Percentiles rank a stretch among this genome's conserved stretches.
Conservation (phyloP, 1,140 invertebrate genomes). For the Ladona fulva region DNA sequence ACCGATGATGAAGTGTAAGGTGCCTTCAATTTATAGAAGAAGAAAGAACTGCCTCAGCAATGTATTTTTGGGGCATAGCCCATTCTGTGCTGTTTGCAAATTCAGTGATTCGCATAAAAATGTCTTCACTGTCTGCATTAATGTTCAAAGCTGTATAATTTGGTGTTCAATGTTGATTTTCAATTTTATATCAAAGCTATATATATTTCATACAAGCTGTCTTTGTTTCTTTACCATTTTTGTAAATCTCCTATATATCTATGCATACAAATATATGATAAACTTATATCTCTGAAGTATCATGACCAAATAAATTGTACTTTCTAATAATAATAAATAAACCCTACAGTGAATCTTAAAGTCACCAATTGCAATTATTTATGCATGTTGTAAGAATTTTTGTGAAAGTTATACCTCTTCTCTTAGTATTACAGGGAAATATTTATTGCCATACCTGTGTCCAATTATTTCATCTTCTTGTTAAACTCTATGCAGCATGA, state of each 20-base stretch:
- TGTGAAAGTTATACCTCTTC: too few species aligned
- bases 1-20: background rate
- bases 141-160: background rate
- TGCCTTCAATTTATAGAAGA: background rate
- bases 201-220: background rate
- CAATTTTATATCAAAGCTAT: background rate
- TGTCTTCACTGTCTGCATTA: background rate
- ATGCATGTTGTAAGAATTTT: background rate
- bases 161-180: background rate
- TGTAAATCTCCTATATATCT: background rate
- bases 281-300: too few species aligned
- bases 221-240: background rate
- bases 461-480: too few species aligned
- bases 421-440: too few species aligned
- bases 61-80: background rate
- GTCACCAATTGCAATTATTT: background rate
- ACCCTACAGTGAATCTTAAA: background rate
- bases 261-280: background rate
- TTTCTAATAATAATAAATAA: background rate
- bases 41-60: background rate
- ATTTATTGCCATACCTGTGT: too few species aligned
- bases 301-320: background rate
- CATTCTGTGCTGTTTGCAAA: background rate
- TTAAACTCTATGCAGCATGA: background rate
- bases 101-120: background rate